Evolutionary conservation across 2,888 invertebrate genomes (phyloP).

Genomic region (Caenorhabditis virilis): DNA sequence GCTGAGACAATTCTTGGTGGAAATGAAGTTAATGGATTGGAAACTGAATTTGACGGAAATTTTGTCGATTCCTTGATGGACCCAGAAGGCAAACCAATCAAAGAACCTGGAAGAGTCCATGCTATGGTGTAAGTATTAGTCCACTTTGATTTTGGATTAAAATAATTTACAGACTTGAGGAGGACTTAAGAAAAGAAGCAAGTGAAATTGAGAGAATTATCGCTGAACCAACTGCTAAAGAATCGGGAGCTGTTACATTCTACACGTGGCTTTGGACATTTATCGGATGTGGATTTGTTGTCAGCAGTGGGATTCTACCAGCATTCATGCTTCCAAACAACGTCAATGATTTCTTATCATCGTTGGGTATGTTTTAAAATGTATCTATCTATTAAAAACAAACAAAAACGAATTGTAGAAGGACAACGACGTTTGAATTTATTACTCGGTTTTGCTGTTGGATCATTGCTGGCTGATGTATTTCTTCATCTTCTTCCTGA

Average conservation of each 20-base stretch:
- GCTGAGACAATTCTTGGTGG: constrained; percentile 13
- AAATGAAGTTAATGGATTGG: background rate
- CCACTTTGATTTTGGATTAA: background rate
- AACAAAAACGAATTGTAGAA: constrained; percentile 33
- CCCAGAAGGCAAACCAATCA: constrained; percentile 45
- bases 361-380: constrained; percentile 25
- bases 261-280: constrained; percentile 49
- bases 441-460: constrained; percentile 59
- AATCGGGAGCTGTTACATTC: constrained; percentile 11
- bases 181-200: constrained; percentile 40
- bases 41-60: constrained; percentile 15
- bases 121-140: constrained; percentile 35
- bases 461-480: constrained; percentile 60
- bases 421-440: constrained; percentile 50
- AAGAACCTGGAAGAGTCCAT: constrained; percentile 38
- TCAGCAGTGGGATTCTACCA: constrained; percentile 54
- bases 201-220: constrained; percentile 33
- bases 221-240: background rate
- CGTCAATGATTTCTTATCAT: constrained; percentile 41
- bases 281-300: constrained; percentile 49
- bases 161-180: constrained; percentile 36
- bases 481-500: constrained; percentile 63
- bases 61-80: constrained; percentile 36
- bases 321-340: constrained; percentile 53
- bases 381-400: background rate